Evolutionary conservation across 1,140 invertebrate genomes (phyloP).

Genomic region (Drosophila nigrodunni): DNA sequence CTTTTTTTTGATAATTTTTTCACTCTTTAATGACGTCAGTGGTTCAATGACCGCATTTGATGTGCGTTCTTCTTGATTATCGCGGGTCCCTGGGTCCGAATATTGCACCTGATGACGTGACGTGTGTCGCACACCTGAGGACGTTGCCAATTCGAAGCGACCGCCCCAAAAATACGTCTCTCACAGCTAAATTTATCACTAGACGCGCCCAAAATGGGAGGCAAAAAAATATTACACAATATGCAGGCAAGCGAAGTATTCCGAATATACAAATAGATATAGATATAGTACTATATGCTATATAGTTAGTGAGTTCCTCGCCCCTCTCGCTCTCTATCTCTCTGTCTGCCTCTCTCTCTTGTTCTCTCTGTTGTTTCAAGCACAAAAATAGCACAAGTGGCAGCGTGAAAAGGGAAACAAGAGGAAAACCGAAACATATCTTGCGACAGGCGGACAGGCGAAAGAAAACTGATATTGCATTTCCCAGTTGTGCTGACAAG

Average conservation of each 20-base stretch:
- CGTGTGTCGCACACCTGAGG: constrained; percentile 45
- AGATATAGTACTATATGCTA: too few relatives aligned
- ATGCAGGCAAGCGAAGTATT: constrained; percentile 35
- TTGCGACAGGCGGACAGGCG: background rate
- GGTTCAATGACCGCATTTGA: constrained; percentile 45
- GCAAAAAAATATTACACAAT: constrained; percentile 66
- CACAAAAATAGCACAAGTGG: constrained; percentile 33
- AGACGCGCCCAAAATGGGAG: constrained; percentile 43
- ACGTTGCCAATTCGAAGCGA: constrained; percentile 34
- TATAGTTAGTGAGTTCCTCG: background rate
- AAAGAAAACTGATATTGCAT: constrained; percentile 37
- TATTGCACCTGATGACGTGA: constrained; percentile 41
- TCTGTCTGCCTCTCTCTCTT: background rate
- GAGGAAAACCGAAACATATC: background rate
- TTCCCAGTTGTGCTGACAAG: constrained; percentile 30
- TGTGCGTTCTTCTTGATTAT: background rate
- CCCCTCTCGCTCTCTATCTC: background rate
- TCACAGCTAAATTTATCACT: constrained; percentile 63
- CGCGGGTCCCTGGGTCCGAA: constrained; percentile 9
- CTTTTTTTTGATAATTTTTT: too few relatives aligned
- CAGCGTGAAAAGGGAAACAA: constrained; percentile 11
- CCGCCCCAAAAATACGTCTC: constrained; percentile 37
- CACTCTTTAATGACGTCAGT: too few relatives aligned
- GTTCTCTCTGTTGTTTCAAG: background rate
- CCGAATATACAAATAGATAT: too few relatives aligned